phyloP scores from a whole-genome alignment of 1,140 invertebrate genomes.

The Cepaea nemoralis region DNA sequence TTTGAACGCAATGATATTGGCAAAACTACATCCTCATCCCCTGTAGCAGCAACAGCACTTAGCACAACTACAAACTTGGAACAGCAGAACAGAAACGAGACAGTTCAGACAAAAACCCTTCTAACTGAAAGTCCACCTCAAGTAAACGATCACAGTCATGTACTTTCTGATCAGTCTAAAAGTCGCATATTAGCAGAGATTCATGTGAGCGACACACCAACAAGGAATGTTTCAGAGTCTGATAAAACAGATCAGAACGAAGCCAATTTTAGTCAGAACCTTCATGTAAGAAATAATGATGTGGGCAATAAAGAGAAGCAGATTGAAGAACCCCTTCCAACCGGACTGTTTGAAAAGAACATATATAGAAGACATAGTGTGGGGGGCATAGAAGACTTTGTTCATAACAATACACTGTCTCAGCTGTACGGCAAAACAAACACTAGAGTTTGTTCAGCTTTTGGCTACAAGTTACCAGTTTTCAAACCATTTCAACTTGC shows the following conservation, averaged over 20 bases:
- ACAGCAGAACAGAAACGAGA: slow-evolving; percentile 24
- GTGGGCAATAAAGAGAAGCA: background rate
- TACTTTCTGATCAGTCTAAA: slow-evolving; percentile 44
- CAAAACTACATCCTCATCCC: slow-evolving; percentile 20
- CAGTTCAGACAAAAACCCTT: slow-evolving; percentile 41
- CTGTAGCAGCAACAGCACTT: slow-evolving; percentile 22
- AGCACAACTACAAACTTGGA: slow-evolving; percentile 18
- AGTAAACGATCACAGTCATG: slow-evolving; percentile 25
- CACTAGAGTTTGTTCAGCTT: slow-evolving; percentile 12
- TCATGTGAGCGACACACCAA: slow-evolving; percentile 50
- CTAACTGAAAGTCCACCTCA: slow-evolving; percentile 27
- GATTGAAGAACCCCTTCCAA: background rate
- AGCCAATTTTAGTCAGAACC: background rate
- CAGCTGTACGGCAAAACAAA: slow-evolving; percentile 59
- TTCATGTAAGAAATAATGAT: background rate
- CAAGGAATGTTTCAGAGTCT: slow-evolving; percentile 46
- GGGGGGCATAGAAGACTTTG: slow-evolving; percentile 88
- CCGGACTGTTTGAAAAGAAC: background rate
- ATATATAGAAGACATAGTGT: slow-evolving; percentile 82
- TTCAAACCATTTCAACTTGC: slow-evolving; percentile 71
- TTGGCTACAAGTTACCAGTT: slow-evolving; percentile 61
- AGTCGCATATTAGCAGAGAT: slow-evolving; percentile 21
- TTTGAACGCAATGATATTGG: slow-evolving; percentile 57
- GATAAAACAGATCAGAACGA: background rate
- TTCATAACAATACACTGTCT: slow-evolving; percentile 77